Base-by-base conservation (phyloP, 23 tunicate genomes). In the Trididemnum miniatum region DNA sequence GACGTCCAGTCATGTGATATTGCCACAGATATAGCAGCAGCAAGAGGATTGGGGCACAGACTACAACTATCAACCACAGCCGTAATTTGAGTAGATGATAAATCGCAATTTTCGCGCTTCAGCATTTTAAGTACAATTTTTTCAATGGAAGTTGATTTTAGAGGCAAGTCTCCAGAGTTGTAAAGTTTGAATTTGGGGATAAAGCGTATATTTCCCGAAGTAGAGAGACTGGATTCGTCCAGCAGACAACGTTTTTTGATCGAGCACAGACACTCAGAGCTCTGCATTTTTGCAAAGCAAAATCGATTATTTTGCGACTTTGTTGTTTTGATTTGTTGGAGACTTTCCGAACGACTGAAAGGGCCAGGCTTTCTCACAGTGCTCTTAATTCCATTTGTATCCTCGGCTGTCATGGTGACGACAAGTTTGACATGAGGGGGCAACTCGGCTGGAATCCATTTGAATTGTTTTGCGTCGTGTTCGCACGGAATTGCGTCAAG, bases 361-460 rank as follows among this genome's bases (percentile, higher is more conserved):
- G 80, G 64, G 0, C 63, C 20, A 33, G 62, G 12, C 31, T 69
- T 79, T 71, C 34, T 38, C 12, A 1, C 35, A 1, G 25, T 32
- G 51, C 32, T 24, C 32, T 67, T 38, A 33, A 1, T 33, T 72
- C 27, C 74, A 65, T 9, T 65, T 80, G 54, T 0, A 29, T 66
- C 59, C 0, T 37, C 51, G 1, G 32, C 72, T 1, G 84, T 74
- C 23, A 91, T 31, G 0, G 97, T 80, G 1, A 91, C 31, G 4
- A 91, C 51, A 36, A 91, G 51, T 67, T 91, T 91, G 9, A 85
- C 86, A 59, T 74, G 39, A 33, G 60, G 66, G 3, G 97, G 90
- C 40, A 91, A 60, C 7, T 72, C 59, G 9, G 73, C 65, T 5
- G 97, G 97, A 1, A 91, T 20, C 97, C 97, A 91, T n/a, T 77